A percentile compares a stretch with the other conserved stretches of the same genome.
phyloP scores from a whole-genome alignment of 2,888 invertebrate genomes.

The Trachelus troglodyta region DNA sequence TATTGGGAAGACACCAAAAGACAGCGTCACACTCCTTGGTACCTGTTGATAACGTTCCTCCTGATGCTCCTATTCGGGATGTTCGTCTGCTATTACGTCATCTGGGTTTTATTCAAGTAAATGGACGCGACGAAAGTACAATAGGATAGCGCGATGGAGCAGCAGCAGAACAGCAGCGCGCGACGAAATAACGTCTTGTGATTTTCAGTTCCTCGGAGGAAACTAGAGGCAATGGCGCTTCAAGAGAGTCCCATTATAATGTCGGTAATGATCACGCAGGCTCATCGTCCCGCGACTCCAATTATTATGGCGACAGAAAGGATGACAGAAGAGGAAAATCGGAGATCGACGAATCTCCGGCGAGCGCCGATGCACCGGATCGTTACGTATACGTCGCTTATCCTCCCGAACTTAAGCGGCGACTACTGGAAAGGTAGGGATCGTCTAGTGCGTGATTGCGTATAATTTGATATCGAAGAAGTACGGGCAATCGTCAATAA shows the following conservation, averaged over 20 bases:
- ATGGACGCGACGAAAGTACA: slow-evolving; percentile 60
- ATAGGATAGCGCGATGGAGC: too few relatives aligned
- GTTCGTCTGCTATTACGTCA: slow-evolving; percentile 91
- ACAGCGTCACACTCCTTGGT: slow-evolving; percentile 85
- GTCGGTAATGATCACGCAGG: slow-evolving; percentile 35
- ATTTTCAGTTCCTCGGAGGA: slow-evolving; percentile 75
- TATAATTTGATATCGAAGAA: too few relatives aligned
- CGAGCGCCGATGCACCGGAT: slow-evolving; percentile 59
- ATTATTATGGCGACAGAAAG: slow-evolving; percentile 39
- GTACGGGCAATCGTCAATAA: slow-evolving; percentile 54
- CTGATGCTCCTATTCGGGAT: slow-evolving; percentile 85
- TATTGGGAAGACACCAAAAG: slow-evolving; percentile 89
- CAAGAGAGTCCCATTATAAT: slow-evolving; percentile 46
- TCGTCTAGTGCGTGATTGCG: not conserved
- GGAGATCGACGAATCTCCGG: slow-evolving; percentile 45
- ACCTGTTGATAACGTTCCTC: slow-evolving; percentile 79
- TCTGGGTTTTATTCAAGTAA: slow-evolving; percentile 94
- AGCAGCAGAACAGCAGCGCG: not conserved
- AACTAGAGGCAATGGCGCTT: slow-evolving; percentile 73
- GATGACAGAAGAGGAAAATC: slow-evolving; percentile 36
- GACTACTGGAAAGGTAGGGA: slow-evolving; percentile 82
- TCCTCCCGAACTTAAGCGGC: slow-evolving; percentile 86
- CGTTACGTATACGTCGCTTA: slow-evolving; percentile 90
- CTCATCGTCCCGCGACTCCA: slow-evolving; percentile 47
- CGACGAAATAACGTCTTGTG: slow-evolving; percentile 7